Evolutionary conservation across 1,140 invertebrate species (phyloP), one percentile per base, ranked within the genome.

Genomic region (Cydia splendana): DNA sequence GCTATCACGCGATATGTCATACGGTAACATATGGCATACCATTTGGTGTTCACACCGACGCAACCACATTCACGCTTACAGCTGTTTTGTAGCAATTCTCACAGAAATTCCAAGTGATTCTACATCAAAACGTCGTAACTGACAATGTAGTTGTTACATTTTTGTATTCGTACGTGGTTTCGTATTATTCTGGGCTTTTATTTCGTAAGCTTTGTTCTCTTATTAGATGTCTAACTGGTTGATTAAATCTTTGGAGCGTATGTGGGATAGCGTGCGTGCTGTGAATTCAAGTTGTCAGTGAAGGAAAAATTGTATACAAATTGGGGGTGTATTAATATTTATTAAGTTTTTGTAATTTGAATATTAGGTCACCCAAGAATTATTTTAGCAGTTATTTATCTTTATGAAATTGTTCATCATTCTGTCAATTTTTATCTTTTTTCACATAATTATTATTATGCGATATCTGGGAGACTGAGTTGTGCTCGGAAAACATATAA

Each of bases 1-100:
- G 51, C 51, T 78, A 75, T 80, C 79, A 78, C 51, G 74, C 77
- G 48, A 80, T 76, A 45, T 77, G 67, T 69, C 75, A 80, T 80
- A 65, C 71, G 28, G 75, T 15, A 77, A 69, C 69, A 71, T 38
- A 71, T 71, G 67, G 67, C 28, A 9, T 42, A 10, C 6, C n/a
- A n/a, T 34, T 34, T 10, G 15, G 18, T 13, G 2, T 18, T 24
- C 7, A 42, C 7, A 42, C 13, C 6, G 9, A n/a, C 67, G 9
- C 13, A 71, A 71, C 30, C 67, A 15, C 12, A 15, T 38, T 15
- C 10, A 4, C 13, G 34, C 38, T 42, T 42, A 71, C 5, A 6
- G 10, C 67, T 0, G 38, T 71, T 42, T 2, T 42, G 6, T 9
- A 9, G 1, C 13, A 2, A 18, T 1, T 15, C 3, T 38, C 38